These are phyloP conservation scores for Protaetia brevitarsis DNA, from an alignment of 1,140 invertebrate genomes.

Conservation along the genomic window DNA sequence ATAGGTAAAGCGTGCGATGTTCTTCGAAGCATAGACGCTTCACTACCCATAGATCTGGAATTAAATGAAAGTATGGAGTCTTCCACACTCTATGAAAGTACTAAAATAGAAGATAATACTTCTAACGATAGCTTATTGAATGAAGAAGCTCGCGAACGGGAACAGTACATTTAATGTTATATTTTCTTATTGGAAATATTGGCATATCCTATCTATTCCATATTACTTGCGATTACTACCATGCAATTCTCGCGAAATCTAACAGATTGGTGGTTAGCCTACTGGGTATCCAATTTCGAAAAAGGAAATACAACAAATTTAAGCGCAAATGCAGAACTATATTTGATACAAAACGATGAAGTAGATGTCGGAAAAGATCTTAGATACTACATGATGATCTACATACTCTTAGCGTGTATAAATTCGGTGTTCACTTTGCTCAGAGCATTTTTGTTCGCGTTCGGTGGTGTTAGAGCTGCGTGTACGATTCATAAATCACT, in stretches of 20 bases:
- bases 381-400: constrained; percentile 72
- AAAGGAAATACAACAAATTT: constrained; percentile 40
- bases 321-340: not conserved
- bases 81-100: constrained; percentile 27
- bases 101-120: constrained; percentile 40
- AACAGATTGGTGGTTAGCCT: constrained; percentile 85
- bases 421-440: constrained; percentile 88
- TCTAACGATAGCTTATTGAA: constrained; percentile 48
- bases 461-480: constrained; percentile 90
- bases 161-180: constrained; percentile 72
- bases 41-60: constrained; percentile 51
- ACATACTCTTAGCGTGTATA: constrained; percentile 70
- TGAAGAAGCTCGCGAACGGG: constrained; percentile 68
- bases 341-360: constrained; percentile 4
- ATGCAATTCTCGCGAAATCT: constrained; percentile 87
- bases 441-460: constrained; percentile 93
- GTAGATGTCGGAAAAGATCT: constrained; percentile 30
- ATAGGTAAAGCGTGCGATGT: constrained; percentile 43
- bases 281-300: constrained; percentile 61
- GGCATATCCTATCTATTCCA: constrained; percentile 62
- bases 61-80: constrained; percentile 45
- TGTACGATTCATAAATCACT: constrained; percentile 74
- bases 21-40: constrained; percentile 52
- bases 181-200: constrained; percentile 73
- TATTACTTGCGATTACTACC: constrained; percentile 68